Conservation (phyloP, 2,797 vertebrate species). For the Borostomias antarcticus region DNA sequence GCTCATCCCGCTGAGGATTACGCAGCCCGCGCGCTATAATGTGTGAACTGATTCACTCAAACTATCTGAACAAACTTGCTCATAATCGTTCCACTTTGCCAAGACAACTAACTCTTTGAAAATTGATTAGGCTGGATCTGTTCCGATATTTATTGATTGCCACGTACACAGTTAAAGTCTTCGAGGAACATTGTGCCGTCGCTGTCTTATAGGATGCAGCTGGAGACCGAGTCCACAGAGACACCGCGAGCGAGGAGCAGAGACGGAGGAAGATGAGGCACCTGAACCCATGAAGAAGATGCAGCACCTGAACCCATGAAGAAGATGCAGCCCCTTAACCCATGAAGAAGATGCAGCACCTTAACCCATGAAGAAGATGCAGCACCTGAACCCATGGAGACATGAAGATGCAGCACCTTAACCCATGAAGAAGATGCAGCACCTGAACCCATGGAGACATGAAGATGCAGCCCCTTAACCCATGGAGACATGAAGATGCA, state of each 20-base stretch:
- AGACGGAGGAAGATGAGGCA: constrained; percentile 75
- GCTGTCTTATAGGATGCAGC: not conserved
- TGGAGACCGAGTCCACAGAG: constrained; percentile 2
- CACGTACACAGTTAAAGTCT: not conserved
- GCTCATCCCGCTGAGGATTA: not conserved
- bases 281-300: too few species aligned
- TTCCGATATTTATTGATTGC: not conserved
- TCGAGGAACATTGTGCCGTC: constrained; percentile 3
- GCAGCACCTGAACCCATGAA: too few species aligned
- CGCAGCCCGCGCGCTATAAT: not conserved
- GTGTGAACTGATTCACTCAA: constrained; percentile 5
- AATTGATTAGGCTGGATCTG: not conserved
- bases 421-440: too few species aligned
- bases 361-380: too few species aligned
- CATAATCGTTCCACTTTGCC: not conserved
- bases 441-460: too few species aligned
- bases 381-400: too few species aligned
- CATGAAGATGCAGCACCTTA: too few species aligned
- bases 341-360: too few species aligned
- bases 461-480: constrained; percentile 75
- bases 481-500: constrained; percentile 91
- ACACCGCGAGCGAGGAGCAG: not conserved
- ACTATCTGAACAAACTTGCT: constrained; percentile 2
- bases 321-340: too few species aligned
- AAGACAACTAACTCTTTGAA: not conserved